Evolutionary conservation across 2,888 invertebrate species (phyloP), one percentile per base, ranked within the genome.

Genomic region (Elmis aenea): DNA sequence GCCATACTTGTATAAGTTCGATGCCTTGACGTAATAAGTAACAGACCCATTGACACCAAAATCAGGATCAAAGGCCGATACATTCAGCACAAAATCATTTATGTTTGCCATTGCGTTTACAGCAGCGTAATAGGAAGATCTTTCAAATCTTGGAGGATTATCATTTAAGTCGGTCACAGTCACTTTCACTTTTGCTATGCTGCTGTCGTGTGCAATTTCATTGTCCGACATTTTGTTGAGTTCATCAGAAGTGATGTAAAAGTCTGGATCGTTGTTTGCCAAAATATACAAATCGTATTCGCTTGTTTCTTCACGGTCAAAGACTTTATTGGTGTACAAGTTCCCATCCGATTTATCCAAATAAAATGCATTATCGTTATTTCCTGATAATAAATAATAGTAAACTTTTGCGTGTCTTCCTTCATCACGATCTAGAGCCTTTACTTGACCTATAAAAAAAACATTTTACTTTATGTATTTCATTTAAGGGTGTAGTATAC

Each of bases 51-150:
- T 94, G 40, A 81, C 77, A 0, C 85, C 88, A 3, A 81, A 73
- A 63, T 95, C 95, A 0, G 79, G 78, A 69, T 95, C 95, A 1
- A 74, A 75, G 0, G 93, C 94, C 13, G 79, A 76, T 2, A 93
- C 79, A 26, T 83, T 77, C 0, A 79, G 70, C 1, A 90, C 79
- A 16, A 82, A 77, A 54, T 85, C 83, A 58, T 85, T 86, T 23
- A 85, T 71, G 8, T 81, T 77, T 0, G 87, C 83, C 67, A 85
- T 84, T 25, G 85, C 81, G 61, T 84, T 86, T 9, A 89, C 76
- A 3, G 83, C 85, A 62, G 72, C 66, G 56, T 62, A 58, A 52
- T 62, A 64, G 5, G 55, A 42, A 2, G 53, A 30, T 16, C 58
- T 57, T 27, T 60, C 52, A 40, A 67, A 67, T 37, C 73, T 70